Evolutionary conservation across 1,140 invertebrate species (phyloP).

Genomic region (Hyposmocoma kahamanoa): DNA sequence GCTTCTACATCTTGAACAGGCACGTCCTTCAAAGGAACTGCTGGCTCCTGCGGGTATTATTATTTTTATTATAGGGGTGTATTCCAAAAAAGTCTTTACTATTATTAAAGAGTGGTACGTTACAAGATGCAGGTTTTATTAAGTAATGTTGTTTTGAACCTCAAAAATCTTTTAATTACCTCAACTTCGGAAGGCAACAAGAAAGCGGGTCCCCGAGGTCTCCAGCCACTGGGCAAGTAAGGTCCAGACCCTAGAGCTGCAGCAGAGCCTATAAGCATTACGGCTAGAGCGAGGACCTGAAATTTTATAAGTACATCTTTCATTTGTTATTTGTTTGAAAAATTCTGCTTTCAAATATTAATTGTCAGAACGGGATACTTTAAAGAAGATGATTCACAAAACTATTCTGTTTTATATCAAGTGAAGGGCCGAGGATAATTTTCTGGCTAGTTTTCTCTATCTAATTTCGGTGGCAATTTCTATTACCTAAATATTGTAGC

Average conservation of each 20-base stretch:
- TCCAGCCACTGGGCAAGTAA: conserved; percentile 55
- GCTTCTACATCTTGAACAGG: conserved; percentile 40
- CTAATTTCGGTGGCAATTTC: no score
- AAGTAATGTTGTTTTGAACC: no score
- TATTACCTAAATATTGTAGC: no score
- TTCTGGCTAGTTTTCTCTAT: no score
- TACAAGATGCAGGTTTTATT: no score
- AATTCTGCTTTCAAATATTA: neutral
- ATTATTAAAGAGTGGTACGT: no score
- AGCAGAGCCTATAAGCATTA: conserved; percentile 30
- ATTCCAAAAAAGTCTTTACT: neutral
- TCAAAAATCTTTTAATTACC: conserved; percentile 28
- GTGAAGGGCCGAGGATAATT: no score
- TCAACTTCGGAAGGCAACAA: conserved; percentile 44
- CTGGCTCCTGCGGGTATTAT: conserved; percentile 27
- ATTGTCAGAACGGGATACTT: no score
- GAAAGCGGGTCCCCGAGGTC: conserved; percentile 52
- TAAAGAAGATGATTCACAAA: no score
- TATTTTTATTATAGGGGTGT: neutral
- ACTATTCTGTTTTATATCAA: no score
- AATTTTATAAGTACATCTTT: conserved; percentile 2
- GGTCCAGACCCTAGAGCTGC: conserved; percentile 46
- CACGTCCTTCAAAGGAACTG: conserved; percentile 29
- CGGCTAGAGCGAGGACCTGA: conserved; percentile 34
- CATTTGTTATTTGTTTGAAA: neutral